A percentile compares a stretch with the other conserved stretches of the same genome.
These are phyloP conservation scores for Ruditapes philippinarum DNA, from an alignment of 1,140 invertebrate genomes.

Conservation along the genomic window DNA sequence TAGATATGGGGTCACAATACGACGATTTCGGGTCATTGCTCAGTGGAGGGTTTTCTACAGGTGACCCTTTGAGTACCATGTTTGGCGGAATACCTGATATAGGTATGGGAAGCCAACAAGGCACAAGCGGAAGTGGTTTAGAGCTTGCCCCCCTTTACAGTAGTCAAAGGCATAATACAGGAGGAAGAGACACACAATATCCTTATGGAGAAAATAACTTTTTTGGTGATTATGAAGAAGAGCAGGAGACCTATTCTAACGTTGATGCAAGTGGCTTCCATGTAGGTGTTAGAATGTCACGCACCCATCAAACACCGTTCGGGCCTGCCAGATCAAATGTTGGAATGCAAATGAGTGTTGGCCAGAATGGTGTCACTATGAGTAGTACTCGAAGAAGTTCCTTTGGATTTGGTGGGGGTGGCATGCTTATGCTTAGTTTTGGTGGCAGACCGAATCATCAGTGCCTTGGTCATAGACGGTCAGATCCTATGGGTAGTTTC, in stretches of 20 bases:
- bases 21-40: not conserved
- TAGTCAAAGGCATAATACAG: not conserved
- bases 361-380: not conserved
- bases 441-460: not conserved
- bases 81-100: not conserved
- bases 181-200: too few species aligned
- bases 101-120: not conserved
- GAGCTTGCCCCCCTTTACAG: not conserved
- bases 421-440: not conserved
- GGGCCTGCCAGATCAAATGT: not conserved
- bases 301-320: not conserved
- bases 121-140: not conserved
- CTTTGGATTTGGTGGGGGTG: not conserved
- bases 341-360: conserved; percentile 18
- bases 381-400: not conserved
- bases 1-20: not conserved
- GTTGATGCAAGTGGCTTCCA: not conserved
- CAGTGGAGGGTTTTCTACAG: not conserved
- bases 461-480: not conserved
- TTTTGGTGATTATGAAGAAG: not conserved
- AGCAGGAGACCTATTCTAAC: not conserved
- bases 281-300: not conserved
- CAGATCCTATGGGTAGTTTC: not conserved
- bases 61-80: not conserved
- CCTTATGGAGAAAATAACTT: too few species aligned